Evolutionary conservation across 2,113 vertebrate genomes (phyloP), one percentile per base, ranked within the genome.

Genomic region (Apodemus speciosus): DNA sequence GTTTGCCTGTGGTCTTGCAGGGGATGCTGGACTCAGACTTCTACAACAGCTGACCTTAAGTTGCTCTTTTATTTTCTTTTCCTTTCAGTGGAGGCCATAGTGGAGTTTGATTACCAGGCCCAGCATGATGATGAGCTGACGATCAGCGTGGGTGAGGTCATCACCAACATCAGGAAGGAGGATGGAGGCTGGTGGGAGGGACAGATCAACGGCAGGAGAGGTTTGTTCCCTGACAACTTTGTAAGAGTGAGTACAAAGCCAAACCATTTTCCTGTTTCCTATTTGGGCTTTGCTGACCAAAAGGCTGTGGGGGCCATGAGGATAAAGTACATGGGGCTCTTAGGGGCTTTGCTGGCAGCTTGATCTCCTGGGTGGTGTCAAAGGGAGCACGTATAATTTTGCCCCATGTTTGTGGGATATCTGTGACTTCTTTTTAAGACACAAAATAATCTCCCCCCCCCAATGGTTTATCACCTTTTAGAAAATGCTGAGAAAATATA

Each of bases 141-240:
- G 13, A 99, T 99, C 98, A 97, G 98, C 97, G 98, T 99, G 83
- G 99, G 99, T 97, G 99, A 99, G 94, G 98, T 99, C 98, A 99
- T 99, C 99, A 98, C 98, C 98, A 99, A 99, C 98, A 99, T 99
- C 97, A 99, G 98, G 97, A 99, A 99, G 96, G 99, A 99, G 96
- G 99, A 99, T 96, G 99, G 99, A 97, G 99, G 99, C 96, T 99
- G 99, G 99, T 99, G 99, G 99, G 99, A 99, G 98, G 99, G 99
- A 89, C 99, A 99, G 98, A 98, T 99, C 98, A 99, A 98, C 77
- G 99, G 99, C 98, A 99, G 99, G 97, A 99, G 99, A 98, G 99
- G 99, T 97, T 98, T 99, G 96, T 99, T 99, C 98, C 99, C 99
- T 88, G 99, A 99, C 98, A 99, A 99, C 99, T 99, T 99, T 97